Percentiles rank a stretch among this genome's conserved stretches.
Evolutionary conservation across 2,797 vertebrate species (phyloP).

Genomic region (Clarias laeviceps): DNA sequence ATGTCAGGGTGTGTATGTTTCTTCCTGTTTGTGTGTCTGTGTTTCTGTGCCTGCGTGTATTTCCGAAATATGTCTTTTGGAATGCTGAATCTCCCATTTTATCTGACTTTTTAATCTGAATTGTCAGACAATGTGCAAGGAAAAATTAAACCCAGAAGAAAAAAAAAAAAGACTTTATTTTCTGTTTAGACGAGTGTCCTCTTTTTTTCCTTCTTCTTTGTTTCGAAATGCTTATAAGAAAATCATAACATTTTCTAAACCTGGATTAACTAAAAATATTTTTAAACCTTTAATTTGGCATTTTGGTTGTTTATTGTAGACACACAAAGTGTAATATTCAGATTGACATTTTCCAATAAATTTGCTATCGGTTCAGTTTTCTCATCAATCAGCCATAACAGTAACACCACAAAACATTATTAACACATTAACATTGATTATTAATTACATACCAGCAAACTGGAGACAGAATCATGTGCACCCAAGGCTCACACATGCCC

Average conservation of each 20-base stretch:
- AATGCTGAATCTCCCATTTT: slow-evolving; percentile 66
- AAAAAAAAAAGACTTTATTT: slow-evolving; percentile 45
- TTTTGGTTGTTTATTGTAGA: slow-evolving; percentile 24
- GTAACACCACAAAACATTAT: too few species aligned
- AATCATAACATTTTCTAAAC: slow-evolving; percentile 44
- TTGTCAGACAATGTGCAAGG: slow-evolving; percentile 56
- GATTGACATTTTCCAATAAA: background rate
- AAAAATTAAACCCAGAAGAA: slow-evolving; percentile 36
- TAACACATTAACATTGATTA: too few species aligned
- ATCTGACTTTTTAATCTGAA: slow-evolving; percentile 48
- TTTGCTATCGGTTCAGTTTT: background rate
- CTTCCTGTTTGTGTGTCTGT: slow-evolving; percentile 65
- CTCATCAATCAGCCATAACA: too few species aligned
- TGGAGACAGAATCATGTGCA: too few species aligned
- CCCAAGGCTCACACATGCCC: too few species aligned
- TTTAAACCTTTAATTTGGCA: slow-evolving; percentile 26
- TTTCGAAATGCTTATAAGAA: slow-evolving; percentile 41
- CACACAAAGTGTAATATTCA: background rate
- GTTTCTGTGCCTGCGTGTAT: slow-evolving; percentile 65
- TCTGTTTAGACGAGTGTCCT: slow-evolving; percentile 64
- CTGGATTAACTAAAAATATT: slow-evolving; percentile 22
- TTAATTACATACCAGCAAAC: too few species aligned
- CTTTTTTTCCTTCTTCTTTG: slow-evolving; percentile 28
- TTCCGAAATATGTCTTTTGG: slow-evolving; percentile 61
- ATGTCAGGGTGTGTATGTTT: slow-evolving; percentile 71